A percentile compares a stretch with the other conserved stretches of the same genome.
phyloP scores from a whole-genome alignment of 1,140 invertebrate genomes.

The Tetramorium simillimum region DNA sequence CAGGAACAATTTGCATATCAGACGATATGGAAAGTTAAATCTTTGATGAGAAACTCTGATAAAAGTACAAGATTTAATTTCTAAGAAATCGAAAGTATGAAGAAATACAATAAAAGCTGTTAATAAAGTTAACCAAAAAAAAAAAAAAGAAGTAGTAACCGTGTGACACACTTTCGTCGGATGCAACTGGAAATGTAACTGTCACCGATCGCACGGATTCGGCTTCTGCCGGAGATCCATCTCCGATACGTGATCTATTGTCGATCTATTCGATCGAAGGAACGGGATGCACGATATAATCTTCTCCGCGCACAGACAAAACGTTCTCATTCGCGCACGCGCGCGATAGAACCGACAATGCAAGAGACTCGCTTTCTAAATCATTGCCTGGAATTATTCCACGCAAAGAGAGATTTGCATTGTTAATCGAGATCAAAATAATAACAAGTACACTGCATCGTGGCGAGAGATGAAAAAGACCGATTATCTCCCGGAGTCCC shows the following conservation, averaged over 20 bases:
- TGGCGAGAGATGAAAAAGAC: slow-evolving; percentile 67
- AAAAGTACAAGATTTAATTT: slow-evolving; percentile 22
- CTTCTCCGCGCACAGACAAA: slow-evolving; percentile 61
- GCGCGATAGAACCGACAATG: slow-evolving; percentile 54
- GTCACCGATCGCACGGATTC: slow-evolving; percentile 35
- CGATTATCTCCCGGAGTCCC: slow-evolving; percentile 63
- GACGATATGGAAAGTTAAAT: slow-evolving; percentile 30
- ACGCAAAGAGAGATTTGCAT: slow-evolving; percentile 75
- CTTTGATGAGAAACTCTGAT: slow-evolving; percentile 27
- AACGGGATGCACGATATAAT: slow-evolving; percentile 67
- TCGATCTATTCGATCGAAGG: slow-evolving; percentile 64
- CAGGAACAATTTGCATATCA: slow-evolving; percentile 34
- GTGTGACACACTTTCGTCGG: slow-evolving; percentile 35
- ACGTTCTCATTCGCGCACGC: slow-evolving; percentile 59
- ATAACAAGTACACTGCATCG: slow-evolving; percentile 62
- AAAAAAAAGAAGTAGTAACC: background rate
- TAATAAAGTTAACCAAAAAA: background rate
- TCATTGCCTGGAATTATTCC: slow-evolving; percentile 75
- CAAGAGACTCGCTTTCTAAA: slow-evolving; percentile 73
- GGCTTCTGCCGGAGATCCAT: slow-evolving; percentile 35
- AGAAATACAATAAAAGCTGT: background rate
- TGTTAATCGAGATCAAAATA: slow-evolving; percentile 78
- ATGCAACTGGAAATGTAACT: background rate
- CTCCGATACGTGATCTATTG: slow-evolving; percentile 58
- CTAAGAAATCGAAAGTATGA: slow-evolving; percentile 4